A percentile compares a stretch with the other conserved stretches of the same genome.
Conservation (phyloP, 2,113 vertebrate species). For the Trichomycterus rosablanca region DNA sequence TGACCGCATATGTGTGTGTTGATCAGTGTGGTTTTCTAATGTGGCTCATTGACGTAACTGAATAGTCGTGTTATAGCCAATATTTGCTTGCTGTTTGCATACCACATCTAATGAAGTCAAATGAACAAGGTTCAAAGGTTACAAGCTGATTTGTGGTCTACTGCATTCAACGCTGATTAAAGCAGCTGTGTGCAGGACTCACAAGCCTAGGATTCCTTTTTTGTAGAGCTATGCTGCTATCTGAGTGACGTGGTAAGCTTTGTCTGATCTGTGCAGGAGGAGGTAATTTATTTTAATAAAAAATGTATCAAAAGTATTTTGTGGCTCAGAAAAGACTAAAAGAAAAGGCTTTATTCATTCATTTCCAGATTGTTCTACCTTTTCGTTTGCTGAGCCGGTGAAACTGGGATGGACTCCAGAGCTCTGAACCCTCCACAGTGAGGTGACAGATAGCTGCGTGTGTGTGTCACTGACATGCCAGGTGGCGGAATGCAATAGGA, state of each 20-base stretch:
- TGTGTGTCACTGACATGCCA: neutral
- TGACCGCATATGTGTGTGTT: too few relatives aligned
- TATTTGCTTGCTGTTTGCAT: too few relatives aligned
- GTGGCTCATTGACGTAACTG: too few relatives aligned
- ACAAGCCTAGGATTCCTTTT: constrained; percentile 23
- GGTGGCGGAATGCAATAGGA: neutral
- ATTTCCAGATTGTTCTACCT: constrained; percentile 29
- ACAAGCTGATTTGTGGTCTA: too few relatives aligned
- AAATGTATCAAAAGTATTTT: constrained; percentile 54
- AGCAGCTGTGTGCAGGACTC: neutral
- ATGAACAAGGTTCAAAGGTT: neutral
- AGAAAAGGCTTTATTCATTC: constrained; percentile 2
- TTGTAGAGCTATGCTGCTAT: constrained; percentile 2
- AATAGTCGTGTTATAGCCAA: too few relatives aligned
- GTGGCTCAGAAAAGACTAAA: constrained; percentile 27
- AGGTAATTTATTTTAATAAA: constrained; percentile 54
- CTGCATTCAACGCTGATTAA: constrained; percentile 9
- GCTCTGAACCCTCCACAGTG: neutral
- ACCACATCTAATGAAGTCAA: neutral
- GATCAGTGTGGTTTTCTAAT: too few relatives aligned
- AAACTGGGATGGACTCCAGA: constrained; percentile 4
- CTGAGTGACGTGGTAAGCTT: constrained; percentile 5
- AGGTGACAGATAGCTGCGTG: constrained; percentile 15
- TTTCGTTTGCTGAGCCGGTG: neutral
- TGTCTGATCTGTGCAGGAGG: constrained; percentile 54